A percentile compares a stretch with the other conserved stretches of the same genome.
Evolutionary conservation across 2,888 invertebrate genomes (phyloP).

Genomic region (Operophtera brumata): DNA sequence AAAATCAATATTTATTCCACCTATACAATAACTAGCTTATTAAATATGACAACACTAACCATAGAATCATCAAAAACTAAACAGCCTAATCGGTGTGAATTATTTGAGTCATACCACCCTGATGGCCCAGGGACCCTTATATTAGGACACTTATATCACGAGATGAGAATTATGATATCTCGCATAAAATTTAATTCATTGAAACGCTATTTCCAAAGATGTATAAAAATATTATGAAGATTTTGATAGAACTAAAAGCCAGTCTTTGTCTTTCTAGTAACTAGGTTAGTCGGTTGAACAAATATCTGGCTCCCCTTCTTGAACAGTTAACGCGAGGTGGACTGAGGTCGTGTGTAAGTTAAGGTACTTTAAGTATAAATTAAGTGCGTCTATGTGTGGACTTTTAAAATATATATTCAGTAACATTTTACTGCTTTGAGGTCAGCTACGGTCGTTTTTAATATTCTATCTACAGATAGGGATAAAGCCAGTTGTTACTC

Average conservation of each 20-base stretch:
- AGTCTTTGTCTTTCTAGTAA: slow-evolving; percentile 3
- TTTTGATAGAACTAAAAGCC: too few relatives aligned
- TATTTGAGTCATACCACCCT: too few relatives aligned
- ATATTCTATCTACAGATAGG: slow-evolving; percentile 6
- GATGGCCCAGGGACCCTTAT: too few relatives aligned
- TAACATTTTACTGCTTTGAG: background rate
- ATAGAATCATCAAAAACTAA: too few relatives aligned
- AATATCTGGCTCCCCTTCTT: background rate
- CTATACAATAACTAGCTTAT: too few relatives aligned
- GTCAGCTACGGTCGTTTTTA: background rate
- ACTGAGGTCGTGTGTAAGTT: slow-evolving; percentile 12
- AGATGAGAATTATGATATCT: too few relatives aligned
- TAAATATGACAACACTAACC: too few relatives aligned
- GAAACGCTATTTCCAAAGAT: background rate
- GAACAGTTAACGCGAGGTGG: background rate
- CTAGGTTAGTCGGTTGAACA: slow-evolving; percentile 2
- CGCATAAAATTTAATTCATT: background rate
- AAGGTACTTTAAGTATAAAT: slow-evolving; percentile 9
- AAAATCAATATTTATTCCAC: too few relatives aligned
- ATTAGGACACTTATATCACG: too few relatives aligned
- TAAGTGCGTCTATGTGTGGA: slow-evolving; percentile 19
- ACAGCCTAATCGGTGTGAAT: too few relatives aligned
- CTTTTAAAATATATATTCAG: slow-evolving; percentile 2
- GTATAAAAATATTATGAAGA: too few relatives aligned
- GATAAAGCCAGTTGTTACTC: background rate